Conservation (phyloP, 1,140 invertebrate species). For the Neuroterus valhalla region DNA sequence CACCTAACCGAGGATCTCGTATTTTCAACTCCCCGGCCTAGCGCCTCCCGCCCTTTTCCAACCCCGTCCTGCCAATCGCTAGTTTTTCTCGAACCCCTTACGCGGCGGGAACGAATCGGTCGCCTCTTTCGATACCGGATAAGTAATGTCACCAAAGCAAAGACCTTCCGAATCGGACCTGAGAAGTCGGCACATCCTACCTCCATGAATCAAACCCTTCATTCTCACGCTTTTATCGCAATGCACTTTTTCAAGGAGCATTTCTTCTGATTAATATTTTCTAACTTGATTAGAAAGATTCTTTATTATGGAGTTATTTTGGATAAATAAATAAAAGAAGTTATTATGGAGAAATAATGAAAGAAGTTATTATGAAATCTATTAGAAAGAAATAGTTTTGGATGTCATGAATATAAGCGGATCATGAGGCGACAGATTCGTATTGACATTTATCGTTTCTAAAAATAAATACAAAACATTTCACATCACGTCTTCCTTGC, state of each 20-base stretch:
- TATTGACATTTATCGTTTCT: background rate
- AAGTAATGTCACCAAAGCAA: conserved; percentile 58
- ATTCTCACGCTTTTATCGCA: conserved; percentile 45
- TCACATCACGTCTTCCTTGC: background rate
- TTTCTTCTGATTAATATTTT: too few species aligned
- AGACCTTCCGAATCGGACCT: conserved; percentile 25
- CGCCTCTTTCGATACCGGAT: conserved; percentile 53
- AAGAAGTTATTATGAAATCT: too few species aligned
- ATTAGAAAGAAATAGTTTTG: too few species aligned
- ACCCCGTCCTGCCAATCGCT: conserved; percentile 73
- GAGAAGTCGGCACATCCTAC: conserved; percentile 32
- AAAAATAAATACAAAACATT: background rate
- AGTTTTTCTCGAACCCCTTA: conserved; percentile 60
- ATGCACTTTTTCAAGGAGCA: background rate
- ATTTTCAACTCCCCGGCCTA: conserved; percentile 69
- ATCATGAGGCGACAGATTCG: conserved; percentile 12
- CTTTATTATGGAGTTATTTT: too few species aligned
- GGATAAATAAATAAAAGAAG: too few species aligned
- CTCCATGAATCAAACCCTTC: conserved; percentile 27
- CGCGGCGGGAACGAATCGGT: conserved; percentile 58
- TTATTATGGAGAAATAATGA: too few species aligned
- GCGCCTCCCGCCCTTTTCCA: conserved; percentile 69
- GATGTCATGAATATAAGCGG: too few species aligned
- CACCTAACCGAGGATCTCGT: conserved; percentile 68
- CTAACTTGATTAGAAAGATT: too few species aligned